These are phyloP conservation scores for Poecilus cupreus DNA, from an alignment of 2,888 invertebrate species.

Conservation along the genomic window DNA sequence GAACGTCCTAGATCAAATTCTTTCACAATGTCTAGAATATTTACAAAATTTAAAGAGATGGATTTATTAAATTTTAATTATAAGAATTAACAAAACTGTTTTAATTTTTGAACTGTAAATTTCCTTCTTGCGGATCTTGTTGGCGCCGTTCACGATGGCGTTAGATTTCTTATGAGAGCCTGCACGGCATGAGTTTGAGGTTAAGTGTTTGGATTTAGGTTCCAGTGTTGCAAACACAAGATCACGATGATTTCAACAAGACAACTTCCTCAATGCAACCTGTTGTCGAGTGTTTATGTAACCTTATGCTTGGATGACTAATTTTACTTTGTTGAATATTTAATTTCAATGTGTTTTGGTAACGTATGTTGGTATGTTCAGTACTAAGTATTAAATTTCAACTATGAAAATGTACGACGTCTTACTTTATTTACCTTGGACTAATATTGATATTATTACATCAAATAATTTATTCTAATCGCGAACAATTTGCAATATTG, in stretches of 20 bases:
- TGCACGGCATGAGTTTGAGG: neutral
- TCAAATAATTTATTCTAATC: conserved; percentile 23
- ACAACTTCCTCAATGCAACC: conserved; percentile 25
- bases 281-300: conserved; percentile 17
- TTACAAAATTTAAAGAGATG: too few relatives aligned
- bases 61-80: too few relatives aligned
- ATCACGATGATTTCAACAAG: conserved; percentile 13
- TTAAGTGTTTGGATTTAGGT: neutral
- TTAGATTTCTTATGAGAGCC: neutral
- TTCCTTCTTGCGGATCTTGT: too few relatives aligned
- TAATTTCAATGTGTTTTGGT: too few relatives aligned
- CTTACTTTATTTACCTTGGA: neutral
- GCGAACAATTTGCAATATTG: neutral
- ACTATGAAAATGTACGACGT: neutral
- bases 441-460: neutral
- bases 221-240: neutral
- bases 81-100: too few relatives aligned
- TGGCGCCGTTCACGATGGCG: neutral
- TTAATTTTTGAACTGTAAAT: too few relatives aligned
- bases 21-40: too few relatives aligned
- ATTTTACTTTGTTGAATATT: conserved; percentile 14
- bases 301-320: conserved; percentile 1
- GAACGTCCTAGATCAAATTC: too few relatives aligned
- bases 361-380: neutral
- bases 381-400: neutral